These are phyloP conservation scores for Oncorhynchus clarkii DNA, from an alignment of 2,113 vertebrate genomes.

Conservation along the genomic window DNA sequence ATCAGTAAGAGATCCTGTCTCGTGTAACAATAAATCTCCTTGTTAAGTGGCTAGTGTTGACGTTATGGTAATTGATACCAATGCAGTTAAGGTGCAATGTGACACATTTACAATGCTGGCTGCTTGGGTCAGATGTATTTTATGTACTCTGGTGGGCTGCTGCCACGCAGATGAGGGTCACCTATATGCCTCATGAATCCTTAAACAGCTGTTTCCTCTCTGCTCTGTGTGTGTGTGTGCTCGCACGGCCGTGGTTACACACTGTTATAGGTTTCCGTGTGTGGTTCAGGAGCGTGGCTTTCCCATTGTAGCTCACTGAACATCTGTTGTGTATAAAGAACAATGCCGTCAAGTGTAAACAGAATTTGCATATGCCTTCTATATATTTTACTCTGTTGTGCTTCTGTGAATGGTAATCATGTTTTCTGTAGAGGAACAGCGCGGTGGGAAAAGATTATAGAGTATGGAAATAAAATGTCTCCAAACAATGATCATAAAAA, in stretches of 20 bases:
- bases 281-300: conserved; percentile 4
- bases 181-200: conserved; percentile 75
- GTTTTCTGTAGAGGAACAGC: conserved; percentile 28
- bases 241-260: background rate
- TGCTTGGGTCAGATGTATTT: conserved; percentile 73
- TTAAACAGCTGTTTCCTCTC: conserved; percentile 70
- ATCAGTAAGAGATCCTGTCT: conserved; percentile 55
- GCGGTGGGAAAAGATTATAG: conserved; percentile 24
- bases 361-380: conserved; percentile 52
- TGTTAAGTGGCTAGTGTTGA: conserved; percentile 59
- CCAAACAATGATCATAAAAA: conserved; percentile 6
- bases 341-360: conserved; percentile 55
- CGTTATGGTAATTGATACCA: conserved; percentile 71
- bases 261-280: conserved; percentile 40
- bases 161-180: conserved; percentile 66
- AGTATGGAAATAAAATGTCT: background rate
- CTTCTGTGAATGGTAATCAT: conserved; percentile 20
- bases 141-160: conserved; percentile 62
- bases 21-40: conserved; percentile 62
- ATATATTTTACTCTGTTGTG: conserved; percentile 22
- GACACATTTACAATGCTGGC: conserved; percentile 66
- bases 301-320: conserved; percentile 30
- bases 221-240: conserved; percentile 16
- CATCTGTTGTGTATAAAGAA: conserved; percentile 59
- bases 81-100: conserved; percentile 63